Percentiles rank a stretch among this genome's conserved stretches.
Conservation (phyloP, 2,113 vertebrate genomes). For the Zosterops pallidus region DNA sequence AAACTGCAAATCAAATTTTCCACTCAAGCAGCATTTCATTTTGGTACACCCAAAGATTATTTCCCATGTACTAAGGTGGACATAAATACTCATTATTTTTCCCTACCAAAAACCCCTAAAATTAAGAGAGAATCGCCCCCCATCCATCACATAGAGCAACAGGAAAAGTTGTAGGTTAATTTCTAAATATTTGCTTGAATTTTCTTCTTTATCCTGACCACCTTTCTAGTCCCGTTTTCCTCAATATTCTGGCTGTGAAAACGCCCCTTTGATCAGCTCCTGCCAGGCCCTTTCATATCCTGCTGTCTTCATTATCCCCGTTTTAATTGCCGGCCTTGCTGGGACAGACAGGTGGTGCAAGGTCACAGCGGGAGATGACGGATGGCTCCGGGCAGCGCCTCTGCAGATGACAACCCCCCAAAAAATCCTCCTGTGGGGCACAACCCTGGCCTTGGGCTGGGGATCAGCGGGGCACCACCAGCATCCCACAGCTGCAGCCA, state of each 20-base stretch:
- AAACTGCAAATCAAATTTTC: not conserved
- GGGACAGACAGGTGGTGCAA: slow-evolving; percentile 10
- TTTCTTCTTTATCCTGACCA: not conserved
- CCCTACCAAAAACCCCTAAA: not conserved
- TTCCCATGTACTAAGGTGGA: not conserved
- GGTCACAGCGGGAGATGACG: slow-evolving; percentile 24
- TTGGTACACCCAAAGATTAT: not conserved
- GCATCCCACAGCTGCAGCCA: not conserved
- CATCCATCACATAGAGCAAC: rapidly evolving
- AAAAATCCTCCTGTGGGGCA: not conserved
- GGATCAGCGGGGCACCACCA: not conserved
- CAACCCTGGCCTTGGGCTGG: not conserved
- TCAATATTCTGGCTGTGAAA: not conserved
- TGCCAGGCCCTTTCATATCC: slow-evolving; percentile 45
- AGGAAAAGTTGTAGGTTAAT: not conserved
- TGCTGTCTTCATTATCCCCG: slow-evolving; percentile 21
- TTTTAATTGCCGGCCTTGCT: slow-evolving; percentile 55
- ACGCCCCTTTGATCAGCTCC: slow-evolving; percentile 43
- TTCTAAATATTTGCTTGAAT: not conserved
- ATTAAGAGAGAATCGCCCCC: not conserved
- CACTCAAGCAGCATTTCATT: not conserved
- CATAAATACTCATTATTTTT: not conserved
- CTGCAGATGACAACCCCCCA: not conserved
- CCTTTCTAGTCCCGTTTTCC: not conserved
- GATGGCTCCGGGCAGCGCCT: not conserved